Conservation (phyloP, 1,140 invertebrate species). For the Orius laevigatus region DNA sequence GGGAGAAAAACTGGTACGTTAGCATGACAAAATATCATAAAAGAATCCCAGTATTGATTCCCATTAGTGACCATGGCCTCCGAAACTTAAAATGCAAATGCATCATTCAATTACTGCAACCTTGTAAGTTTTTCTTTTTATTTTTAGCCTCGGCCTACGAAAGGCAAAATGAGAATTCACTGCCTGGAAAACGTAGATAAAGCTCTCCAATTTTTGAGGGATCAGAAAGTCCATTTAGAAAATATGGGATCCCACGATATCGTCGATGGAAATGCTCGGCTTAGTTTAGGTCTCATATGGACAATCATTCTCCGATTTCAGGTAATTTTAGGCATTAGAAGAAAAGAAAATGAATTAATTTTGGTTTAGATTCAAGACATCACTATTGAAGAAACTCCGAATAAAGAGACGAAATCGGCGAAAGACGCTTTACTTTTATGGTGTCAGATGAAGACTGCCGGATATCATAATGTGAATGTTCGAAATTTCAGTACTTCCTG, state of each 20-base stretch:
- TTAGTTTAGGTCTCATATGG: constrained; percentile 98
- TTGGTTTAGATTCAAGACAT: constrained; percentile 89
- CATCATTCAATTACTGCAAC: no score
- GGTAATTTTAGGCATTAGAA: constrained; percentile 34
- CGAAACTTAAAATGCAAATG: no score
- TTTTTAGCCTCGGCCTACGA: constrained; percentile 81
- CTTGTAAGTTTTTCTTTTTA: constrained; percentile 2
- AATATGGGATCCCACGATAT: constrained; percentile 99
- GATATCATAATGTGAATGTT: constrained; percentile 98
- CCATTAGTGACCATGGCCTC: no score
- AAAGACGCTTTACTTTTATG: constrained; percentile 92
- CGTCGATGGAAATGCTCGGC: constrained; percentile 93
- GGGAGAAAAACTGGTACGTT: constrained; percentile 69
- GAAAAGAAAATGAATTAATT: constrained; percentile 1
- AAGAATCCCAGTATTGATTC: no score
- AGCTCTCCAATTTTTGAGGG: constrained; percentile 89
- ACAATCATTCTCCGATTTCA: constrained; percentile 99
- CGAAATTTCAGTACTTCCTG: constrained; percentile 99
- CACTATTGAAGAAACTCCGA: constrained; percentile 97
- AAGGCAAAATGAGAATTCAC: constrained; percentile 99
- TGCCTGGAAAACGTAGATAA: constrained; percentile 99
- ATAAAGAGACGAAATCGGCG: constrained; percentile 92
- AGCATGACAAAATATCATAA: no score
- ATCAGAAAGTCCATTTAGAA: constrained; percentile 96
- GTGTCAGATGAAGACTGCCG: constrained; percentile 99